Percentiles rank a stretch among this genome's conserved stretches.
phyloP scores from a whole-genome alignment of 2,797 vertebrate genomes.

The Lagodon rhomboides region DNA sequence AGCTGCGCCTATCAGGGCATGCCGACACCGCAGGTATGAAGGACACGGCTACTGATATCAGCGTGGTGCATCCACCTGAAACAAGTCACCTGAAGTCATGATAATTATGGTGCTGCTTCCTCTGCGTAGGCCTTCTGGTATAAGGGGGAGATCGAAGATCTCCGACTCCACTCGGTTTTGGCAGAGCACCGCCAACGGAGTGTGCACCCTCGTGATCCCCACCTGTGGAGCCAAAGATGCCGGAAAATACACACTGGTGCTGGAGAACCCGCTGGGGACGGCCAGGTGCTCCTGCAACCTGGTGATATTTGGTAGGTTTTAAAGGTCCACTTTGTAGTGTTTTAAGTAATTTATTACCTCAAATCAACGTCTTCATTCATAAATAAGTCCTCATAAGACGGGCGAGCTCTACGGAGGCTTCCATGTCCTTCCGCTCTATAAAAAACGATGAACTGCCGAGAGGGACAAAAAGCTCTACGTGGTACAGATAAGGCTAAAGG shows the following conservation, averaged over 20 bases:
- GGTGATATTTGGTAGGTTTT: conserved; percentile 66
- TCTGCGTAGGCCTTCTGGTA: conserved; percentile 64
- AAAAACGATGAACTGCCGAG: too few species aligned
- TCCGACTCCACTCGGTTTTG: conserved; percentile 71
- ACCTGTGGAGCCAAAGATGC: conserved; percentile 74
- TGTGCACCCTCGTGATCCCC: conserved; percentile 77
- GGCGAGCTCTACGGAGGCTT: too few species aligned
- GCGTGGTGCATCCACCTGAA: neutral
- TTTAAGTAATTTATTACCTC: too few species aligned
- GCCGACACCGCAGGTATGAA: conserved; percentile 59
- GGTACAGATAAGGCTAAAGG: too few species aligned
- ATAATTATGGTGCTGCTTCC: neutral
- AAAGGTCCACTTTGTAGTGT: too few species aligned
- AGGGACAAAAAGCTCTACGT: too few species aligned
- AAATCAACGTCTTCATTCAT: too few species aligned
- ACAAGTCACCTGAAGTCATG: neutral
- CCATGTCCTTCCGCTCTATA: too few species aligned
- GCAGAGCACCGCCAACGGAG: conserved; percentile 74
- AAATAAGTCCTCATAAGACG: too few species aligned
- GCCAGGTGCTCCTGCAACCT: conserved; percentile 77
- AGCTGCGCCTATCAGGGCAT: conserved; percentile 81
- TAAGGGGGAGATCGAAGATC: conserved; percentile 70
- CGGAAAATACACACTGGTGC: conserved; percentile 68
- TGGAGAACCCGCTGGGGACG: conserved; percentile 80
- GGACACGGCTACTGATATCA: neutral